Evolutionary conservation across 2,888 invertebrate species (phyloP).

Genomic region (Oithona nana): DNA sequence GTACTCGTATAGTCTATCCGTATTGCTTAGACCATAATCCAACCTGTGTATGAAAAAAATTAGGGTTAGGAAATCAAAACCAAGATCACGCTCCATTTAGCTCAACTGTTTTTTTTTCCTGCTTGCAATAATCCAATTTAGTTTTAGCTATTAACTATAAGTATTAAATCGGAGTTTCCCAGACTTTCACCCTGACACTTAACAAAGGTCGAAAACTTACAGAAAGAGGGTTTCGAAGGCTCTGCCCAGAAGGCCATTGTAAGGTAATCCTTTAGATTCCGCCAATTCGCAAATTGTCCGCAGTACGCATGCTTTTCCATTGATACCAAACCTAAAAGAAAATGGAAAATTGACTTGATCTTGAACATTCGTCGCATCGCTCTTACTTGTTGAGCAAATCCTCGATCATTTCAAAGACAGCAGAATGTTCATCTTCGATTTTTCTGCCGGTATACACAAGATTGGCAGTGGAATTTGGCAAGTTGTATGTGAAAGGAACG

Average conservation of each 20-base stretch:
- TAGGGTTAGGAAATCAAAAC: too few relatives aligned
- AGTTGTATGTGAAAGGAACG: background rate
- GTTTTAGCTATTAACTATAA: too few relatives aligned
- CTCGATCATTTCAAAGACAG: background rate
- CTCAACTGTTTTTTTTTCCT: too few relatives aligned
- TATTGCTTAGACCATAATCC: background rate
- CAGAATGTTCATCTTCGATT: slow-evolving; percentile 3
- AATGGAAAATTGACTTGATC: background rate
- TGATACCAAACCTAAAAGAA: background rate
- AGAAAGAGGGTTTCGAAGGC: slow-evolving; percentile 2
- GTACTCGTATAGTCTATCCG: background rate
- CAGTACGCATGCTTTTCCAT: background rate
- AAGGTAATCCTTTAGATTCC: background rate
- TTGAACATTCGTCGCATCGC: background rate
- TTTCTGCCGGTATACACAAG: background rate
- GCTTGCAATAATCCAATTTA: too few relatives aligned
- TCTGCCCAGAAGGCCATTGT: background rate
- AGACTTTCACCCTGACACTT: background rate
- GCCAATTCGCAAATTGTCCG: background rate
- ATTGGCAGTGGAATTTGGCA: background rate
- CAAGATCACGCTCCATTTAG: too few relatives aligned
- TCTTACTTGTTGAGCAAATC: slow-evolving; percentile 4
- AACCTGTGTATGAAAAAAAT: background rate
- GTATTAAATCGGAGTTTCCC: background rate
- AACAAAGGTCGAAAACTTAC: background rate